Conservation (phyloP, 2,113 vertebrate species). For the Chiloscyllium plagiosum region DNA sequence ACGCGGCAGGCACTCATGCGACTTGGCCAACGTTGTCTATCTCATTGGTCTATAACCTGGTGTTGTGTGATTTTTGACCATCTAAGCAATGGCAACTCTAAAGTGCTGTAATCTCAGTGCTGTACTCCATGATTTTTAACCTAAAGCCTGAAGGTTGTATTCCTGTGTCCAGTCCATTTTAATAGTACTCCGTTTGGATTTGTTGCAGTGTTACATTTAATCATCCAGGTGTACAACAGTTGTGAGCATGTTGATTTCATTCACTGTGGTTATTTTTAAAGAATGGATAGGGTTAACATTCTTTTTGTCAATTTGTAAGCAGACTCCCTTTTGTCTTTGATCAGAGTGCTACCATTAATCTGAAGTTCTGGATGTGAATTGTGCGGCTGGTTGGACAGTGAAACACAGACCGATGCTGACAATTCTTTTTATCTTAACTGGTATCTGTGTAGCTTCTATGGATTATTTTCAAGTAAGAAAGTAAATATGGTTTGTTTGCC, state of each 20-base stretch:
- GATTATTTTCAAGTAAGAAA: neutral
- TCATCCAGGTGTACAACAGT: neutral
- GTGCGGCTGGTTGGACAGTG: neutral
- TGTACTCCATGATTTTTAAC: neutral
- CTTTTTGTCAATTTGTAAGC: neutral
- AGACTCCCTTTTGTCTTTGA: neutral
- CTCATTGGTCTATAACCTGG: no score
- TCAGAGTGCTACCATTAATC: neutral
- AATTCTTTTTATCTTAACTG: neutral
- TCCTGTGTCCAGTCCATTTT: neutral
- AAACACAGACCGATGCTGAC: neutral
- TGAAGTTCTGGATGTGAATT: neutral
- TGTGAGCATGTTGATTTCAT: neutral
- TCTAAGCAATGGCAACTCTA: neutral
- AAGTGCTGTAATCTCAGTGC: neutral
- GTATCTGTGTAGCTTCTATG: neutral
- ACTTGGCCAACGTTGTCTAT: no score
- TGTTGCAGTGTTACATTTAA: neutral
- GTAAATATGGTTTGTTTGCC: neutral
- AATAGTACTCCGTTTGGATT: neutral
- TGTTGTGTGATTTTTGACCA: no score
- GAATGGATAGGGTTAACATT: neutral
- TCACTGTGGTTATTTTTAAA: neutral
- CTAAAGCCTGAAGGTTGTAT: neutral
- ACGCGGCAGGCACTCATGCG: no score